Evolutionary conservation across 2,113 vertebrate species (phyloP).

Genomic region (Gallinago undulata): DNA sequence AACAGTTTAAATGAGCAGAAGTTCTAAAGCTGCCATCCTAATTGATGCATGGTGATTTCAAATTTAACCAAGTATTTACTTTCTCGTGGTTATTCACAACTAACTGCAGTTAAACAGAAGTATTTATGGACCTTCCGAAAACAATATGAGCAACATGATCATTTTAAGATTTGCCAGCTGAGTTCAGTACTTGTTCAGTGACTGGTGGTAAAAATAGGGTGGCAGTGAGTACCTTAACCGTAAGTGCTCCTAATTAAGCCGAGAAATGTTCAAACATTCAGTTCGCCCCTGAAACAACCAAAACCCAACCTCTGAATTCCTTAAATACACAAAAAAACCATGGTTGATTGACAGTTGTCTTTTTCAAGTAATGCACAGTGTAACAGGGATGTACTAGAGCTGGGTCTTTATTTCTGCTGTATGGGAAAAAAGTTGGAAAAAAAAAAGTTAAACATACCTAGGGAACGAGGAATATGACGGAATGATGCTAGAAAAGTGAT

Average conservation of each 20-base stretch:
- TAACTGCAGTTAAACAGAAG: not conserved
- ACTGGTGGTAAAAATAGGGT: not conserved
- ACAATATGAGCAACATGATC: not conserved
- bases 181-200: not conserved
- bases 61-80: not conserved
- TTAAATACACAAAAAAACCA: not conserved
- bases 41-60: not conserved
- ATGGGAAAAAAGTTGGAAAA: not conserved
- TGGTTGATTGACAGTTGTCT: not conserved
- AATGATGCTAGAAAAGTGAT: not conserved
- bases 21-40: not conserved
- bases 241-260: not conserved
- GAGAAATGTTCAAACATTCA: not conserved
- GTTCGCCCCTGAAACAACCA: not conserved
- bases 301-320: not conserved
- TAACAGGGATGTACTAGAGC: not conserved
- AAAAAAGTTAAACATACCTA: not conserved
- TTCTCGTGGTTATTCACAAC: not conserved
- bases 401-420: not conserved
- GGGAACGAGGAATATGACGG: not conserved
- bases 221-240: not conserved
- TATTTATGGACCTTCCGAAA: not conserved
- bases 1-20: not conserved
- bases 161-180: not conserved
- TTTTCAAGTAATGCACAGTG: not conserved